A percentile compares a stretch with the other conserved stretches of the same genome.
phyloP scores from a whole-genome alignment of 2,113 vertebrate species.

The Grallaria varia region DNA sequence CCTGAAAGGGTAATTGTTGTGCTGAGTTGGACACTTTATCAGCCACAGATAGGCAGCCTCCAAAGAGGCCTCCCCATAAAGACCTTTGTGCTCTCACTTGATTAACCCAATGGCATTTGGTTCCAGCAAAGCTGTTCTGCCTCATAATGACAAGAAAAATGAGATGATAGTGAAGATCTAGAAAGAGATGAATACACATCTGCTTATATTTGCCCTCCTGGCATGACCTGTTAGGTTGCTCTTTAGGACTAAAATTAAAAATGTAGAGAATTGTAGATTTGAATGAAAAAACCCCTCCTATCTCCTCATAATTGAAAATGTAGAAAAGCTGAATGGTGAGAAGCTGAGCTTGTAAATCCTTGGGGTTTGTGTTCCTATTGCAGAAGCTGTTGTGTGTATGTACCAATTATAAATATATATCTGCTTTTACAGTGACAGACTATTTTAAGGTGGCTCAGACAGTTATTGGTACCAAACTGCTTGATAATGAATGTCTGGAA shows the following conservation, averaged over 20 bases:
- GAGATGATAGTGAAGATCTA: not conserved
- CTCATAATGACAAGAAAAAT: constrained; percentile 26
- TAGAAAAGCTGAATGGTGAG: not conserved
- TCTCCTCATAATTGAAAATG: constrained; percentile 5
- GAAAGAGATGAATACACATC: constrained; percentile 2
- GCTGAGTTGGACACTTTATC: not conserved
- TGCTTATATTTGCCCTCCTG: constrained; percentile 40
- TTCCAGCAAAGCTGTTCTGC: constrained; percentile 11
- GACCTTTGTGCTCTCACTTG: not conserved
- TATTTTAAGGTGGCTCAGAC: constrained; percentile 46
- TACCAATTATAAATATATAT: not conserved
- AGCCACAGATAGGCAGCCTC: not conserved
- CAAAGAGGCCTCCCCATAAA: not conserved
- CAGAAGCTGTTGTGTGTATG: not conserved
- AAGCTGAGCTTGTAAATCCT: constrained; percentile 8
- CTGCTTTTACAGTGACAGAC: constrained; percentile 7
- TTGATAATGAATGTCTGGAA: constrained; percentile 15
- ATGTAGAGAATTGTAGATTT: not conserved
- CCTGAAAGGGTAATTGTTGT: not conserved
- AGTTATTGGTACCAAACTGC: constrained; percentile 19
- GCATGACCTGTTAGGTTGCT: not conserved
- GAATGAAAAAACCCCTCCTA: not conserved
- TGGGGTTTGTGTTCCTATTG: not conserved
- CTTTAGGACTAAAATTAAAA: constrained; percentile 31
- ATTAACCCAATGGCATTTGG: constrained; percentile 35